Evolutionary conservation across 2,888 invertebrate genomes (phyloP), one percentile per base, ranked within the genome.

Genomic region (Brachyopa scutellaris): DNA sequence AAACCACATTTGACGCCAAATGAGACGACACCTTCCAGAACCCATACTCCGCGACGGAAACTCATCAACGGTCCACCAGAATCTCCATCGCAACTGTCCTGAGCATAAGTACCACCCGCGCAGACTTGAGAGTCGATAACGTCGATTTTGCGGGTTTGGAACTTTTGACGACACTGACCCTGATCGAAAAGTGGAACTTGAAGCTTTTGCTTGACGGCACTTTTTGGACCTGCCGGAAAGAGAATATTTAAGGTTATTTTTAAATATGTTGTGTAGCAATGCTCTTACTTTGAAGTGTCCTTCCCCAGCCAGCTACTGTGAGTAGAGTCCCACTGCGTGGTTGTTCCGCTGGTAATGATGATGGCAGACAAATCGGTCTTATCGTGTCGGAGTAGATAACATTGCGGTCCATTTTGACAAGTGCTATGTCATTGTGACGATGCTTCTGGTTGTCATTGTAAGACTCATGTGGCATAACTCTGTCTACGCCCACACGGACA

Each of bases 21-120:
- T 0, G 95, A 95, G 0, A 95, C 94, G 0, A 95, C 90, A 0
- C 94, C 95, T 13, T 93, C 91, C 0, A 92, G 84, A 61, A 92
- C 92, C 93, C 93, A 94, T 8, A 91, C 90, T n/a, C 90, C 88
- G 21, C 89, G 90, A 7, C 86, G 90, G 19, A 87, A 87, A 57
- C 89, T 91, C 95, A 95, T 95, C 23, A 96, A 88, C 0, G 95
- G 95, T 1, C 95, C 95, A 1, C 96, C 95, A 0, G 95, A 95
- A 85, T 95, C 95, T 0, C 95, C 95, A 42, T 91, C 92, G 85
- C 96, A 96, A 0, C 95, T 93, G 86, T 96, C 96, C 85, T 93
- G 91, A 0, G 92, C 92, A 69, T 90, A 92, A 3, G 91, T 90
- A 0, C 95, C 94, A 1, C 95, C 95, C 4, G 95, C 95, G 85